Evolutionary conservation across 2,797 vertebrate genomes (phyloP), one percentile per base, ranked within the genome.

Genomic region (Tokudaia muenninki): DNA sequence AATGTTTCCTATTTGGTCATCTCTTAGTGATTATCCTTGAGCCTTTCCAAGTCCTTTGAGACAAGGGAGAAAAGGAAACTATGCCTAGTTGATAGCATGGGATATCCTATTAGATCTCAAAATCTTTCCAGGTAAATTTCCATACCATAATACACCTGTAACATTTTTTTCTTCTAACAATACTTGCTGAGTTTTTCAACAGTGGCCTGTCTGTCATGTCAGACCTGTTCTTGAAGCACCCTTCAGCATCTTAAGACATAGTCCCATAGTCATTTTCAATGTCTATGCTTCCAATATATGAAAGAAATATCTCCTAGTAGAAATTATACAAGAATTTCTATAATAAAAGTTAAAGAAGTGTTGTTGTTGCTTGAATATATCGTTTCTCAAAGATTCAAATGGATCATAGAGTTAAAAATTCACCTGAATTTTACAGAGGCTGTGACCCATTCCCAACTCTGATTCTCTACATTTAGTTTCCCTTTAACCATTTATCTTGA

Each of bases 341-440:
- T 17, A 29, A 78, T 83, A 86, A 90, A 82, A 19, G 16, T 72
- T 67, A 94, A 92, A 91, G 16, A 17, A 79, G 2, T 78, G 92
- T 92, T 94, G 8, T 86, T 93, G 13, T 82, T 96, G 92, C 61
- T 93, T 63, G 57, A 79, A 57, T 79, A 61, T 67, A 90, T 75
- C 17, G 13, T 94, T 93, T 83, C 52, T 92, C n/a, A 90, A 93
- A 92, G 19, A 93, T 72, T 91, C 57, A 80, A 91, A 92, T 87
- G 52, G 21, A 59, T 81, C 52, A 22, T 72, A 87, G 10, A 90
- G 50, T 93, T 67, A 67, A 16, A 78, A 26, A 87, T 92, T 92
- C 44, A 83, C 24, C 16, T 72, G 26, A 14, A 7, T 52, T 87
- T 97, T 92, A 34, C 22, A 90, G 61, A 90, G 37, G 6, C 1